Evolutionary conservation across 2,797 vertebrate genomes (phyloP), one percentile per base, ranked within the genome.

Genomic region (Anomalospiza imberbis): DNA sequence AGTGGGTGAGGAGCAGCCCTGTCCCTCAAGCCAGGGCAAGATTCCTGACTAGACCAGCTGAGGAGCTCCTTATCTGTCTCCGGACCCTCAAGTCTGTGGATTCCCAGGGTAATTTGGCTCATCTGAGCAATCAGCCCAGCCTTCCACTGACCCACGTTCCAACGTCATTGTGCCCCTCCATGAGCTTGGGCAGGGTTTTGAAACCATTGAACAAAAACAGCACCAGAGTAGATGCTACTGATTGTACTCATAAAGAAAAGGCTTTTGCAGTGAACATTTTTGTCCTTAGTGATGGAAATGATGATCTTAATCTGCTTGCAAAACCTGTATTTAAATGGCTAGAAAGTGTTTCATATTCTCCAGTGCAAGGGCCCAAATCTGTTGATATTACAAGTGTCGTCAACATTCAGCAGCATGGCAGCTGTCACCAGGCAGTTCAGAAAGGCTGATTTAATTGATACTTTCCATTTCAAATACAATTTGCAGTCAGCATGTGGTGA

Each of bases 401-500:
- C 95, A 86, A 81, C 93, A 80, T 94, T 94, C 91, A 94, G 89
- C 83, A 90, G 89, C 75, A 54, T 57, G 91, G 84, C 93, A 95
- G 94, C 88, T 95, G 90, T 91, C 93, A 91, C 85, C 85, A 92
- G 73, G 90, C 93, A 93, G 92, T 93, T 95, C 96, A 94, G 91
- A 91, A 92, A 95, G 81, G 91, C 85, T 93, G 90, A 96, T 95
- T 95, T 97, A 97, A 97, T 97, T 97, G 95, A 96, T 96, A 95
- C 76, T 94, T 96, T 89, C 91, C 73, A 97, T 97, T 95, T 93
- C 93, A 95, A 97, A 97, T 92, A 95, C 92, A 96, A 97, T 97
- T 96, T 96, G 87, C 93, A 94, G 94, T 87, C 1, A 0, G 93
- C 40, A 40, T 95, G 89, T 95, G 95, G 96, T 97, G 95, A 94